Percentiles rank a stretch among this genome's conserved stretches.
Evolutionary conservation across 2,113 vertebrate genomes (phyloP).

Genomic region (Sialia sialis): DNA sequence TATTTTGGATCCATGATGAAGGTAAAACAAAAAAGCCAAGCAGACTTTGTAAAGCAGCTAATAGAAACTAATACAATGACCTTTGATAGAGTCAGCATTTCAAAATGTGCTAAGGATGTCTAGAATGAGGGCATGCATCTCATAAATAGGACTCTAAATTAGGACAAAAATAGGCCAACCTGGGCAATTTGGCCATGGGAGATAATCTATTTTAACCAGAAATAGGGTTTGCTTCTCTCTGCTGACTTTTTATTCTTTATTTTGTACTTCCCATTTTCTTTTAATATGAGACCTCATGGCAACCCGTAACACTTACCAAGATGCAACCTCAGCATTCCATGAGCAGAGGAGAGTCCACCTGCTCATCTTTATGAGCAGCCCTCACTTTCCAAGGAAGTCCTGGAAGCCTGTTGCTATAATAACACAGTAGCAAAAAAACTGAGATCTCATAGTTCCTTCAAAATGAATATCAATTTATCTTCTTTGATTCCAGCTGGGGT

Average conservation of each 20-base stretch:
- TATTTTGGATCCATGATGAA: not conserved
- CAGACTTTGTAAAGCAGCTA: not conserved
- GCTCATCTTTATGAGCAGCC: not conserved
- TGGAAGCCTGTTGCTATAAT: not conserved
- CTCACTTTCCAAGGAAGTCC: not conserved
- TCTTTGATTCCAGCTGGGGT: not conserved
- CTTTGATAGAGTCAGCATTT: not conserved
- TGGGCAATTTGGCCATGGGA: not conserved
- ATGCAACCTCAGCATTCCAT: not conserved
- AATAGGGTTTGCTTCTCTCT: not conserved
- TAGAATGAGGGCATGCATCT: not conserved
- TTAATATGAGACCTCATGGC: not conserved
- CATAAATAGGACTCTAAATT: not conserved
- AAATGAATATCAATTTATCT: not conserved
- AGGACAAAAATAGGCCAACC: constrained; percentile 18
- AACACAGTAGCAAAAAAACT: not conserved
- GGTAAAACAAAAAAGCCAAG: not conserved
- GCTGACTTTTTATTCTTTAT: not conserved
- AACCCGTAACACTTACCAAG: not conserved
- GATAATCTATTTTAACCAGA: not conserved
- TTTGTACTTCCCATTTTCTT: not conserved
- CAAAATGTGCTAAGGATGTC: not conserved
- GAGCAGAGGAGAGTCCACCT: not conserved
- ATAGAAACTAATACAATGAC: not conserved
- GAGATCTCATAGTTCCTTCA: not conserved